Evolutionary conservation across 2,113 vertebrate species (phyloP).

Genomic region (Rissa tridactyla): DNA sequence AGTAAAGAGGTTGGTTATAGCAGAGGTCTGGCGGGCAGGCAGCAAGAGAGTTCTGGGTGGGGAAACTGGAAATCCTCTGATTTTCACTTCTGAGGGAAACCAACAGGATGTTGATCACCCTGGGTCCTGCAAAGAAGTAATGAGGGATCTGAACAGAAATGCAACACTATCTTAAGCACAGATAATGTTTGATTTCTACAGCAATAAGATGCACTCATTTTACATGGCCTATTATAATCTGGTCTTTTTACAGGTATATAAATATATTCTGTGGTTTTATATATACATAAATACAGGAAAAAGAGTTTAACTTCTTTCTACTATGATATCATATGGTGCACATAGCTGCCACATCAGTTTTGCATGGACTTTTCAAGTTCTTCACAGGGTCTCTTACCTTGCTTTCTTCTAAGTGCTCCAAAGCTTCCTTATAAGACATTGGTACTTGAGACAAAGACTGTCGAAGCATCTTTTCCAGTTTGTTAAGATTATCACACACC

Average conservation of each 20-base stretch:
- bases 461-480: slow-evolving; percentile 66
- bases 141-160: neutral
- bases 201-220: neutral
- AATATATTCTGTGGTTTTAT: neutral
- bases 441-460: slow-evolving; percentile 68
- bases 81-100: neutral
- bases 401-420: slow-evolving; percentile 74
- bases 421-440: slow-evolving; percentile 80
- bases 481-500: slow-evolving; percentile 67
- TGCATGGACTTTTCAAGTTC: neutral
- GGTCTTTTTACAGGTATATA: neutral
- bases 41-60: neutral
- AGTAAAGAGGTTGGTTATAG: neutral
- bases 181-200: neutral
- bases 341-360: neutral
- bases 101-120: neutral
- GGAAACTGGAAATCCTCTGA: neutral
- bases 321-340: neutral
- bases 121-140: neutral
- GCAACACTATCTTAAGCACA: neutral
- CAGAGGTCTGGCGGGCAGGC: neutral
- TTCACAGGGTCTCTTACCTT: slow-evolving; percentile 67
- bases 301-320: neutral
- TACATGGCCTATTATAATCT: neutral
- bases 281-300: neutral